Evolutionary conservation across 30 jellyfish, hydroid and myxozoan genomes (phyloP), one percentile per base, ranked within the genome.

Genomic region (Sanderia malayensis): DNA sequence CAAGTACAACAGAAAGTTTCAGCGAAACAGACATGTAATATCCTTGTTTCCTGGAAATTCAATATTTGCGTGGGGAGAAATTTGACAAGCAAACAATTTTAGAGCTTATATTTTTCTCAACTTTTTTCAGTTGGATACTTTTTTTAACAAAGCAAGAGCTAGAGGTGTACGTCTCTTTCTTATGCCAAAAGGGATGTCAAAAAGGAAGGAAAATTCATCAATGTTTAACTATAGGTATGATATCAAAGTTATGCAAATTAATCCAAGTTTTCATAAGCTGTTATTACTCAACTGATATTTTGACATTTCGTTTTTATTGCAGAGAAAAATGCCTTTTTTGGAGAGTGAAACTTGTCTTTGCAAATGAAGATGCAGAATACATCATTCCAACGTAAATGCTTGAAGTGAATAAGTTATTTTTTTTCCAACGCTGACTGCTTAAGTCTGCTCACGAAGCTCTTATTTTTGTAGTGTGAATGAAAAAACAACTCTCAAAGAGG

Each of bases 301-400:
- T n/a, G n/a, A n/a, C n/a, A n/a, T n/a, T n/a, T n/a, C n/a, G n/a
- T n/a, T n/a, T n/a, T n/a, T n/a, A n/a, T n/a, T n/a, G n/a, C n/a
- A n/a, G n/a, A n/a, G n/a, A n/a, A n/a, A n/a, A n/a, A n/a, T n/a
- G n/a, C n/a, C 52, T 79, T 0, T 53, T 19, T 34, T 79, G 90
- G 90, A 47, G 82, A 66, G 70, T 79, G 2, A 79, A 68, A 67
- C 62, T 79, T 1, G 27, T n/a, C 6, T 79, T 79, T 37, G 68
- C 53, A 13, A 28, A 79, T 68, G 82, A 57, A 33, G 78, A 34
- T 52, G 70, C 82, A 20, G 90, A 79, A 57, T 68, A 64, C 20
- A 34, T 58, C 29, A 20, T 53, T 17, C 62, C 13, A 8, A 44
- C 73, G 83, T 70, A 30, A 70, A 20, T 8, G 1, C 19, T 46